phyloP scores from a whole-genome alignment of 2,113 vertebrate species.

The Paramormyrops kingsleyae region DNA sequence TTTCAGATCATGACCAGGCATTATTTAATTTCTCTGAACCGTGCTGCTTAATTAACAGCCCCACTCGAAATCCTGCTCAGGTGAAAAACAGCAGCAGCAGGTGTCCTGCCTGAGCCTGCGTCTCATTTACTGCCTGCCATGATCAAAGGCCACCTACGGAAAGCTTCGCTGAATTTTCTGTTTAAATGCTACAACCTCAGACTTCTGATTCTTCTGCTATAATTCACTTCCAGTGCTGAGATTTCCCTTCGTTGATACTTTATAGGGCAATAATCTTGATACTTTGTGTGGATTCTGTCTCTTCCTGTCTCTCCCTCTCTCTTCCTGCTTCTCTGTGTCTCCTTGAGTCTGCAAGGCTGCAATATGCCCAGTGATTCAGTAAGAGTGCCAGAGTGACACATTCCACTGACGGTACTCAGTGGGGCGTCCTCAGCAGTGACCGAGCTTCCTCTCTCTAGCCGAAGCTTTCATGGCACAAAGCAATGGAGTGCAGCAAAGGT shows the following conservation, averaged over 20 bases:
- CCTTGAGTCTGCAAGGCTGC: neutral
- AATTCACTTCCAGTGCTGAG: neutral
- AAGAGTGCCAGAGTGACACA: neutral
- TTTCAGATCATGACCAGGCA: neutral
- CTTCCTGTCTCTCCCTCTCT: neutral
- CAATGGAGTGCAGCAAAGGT: neutral
- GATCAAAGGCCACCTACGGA: neutral
- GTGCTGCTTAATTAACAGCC: neutral
- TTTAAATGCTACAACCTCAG: neutral
- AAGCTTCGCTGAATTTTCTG: neutral
- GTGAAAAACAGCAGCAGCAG: neutral
- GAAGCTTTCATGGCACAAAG: neutral
- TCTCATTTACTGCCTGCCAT: neutral
- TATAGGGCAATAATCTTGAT: neutral
- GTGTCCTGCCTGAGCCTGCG: neutral
- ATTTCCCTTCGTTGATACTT: neutral
- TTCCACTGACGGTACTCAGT: neutral
- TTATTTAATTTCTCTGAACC: neutral
- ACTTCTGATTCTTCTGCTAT: neutral
- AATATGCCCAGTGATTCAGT: neutral
- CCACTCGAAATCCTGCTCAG: neutral
- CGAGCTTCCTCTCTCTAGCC: neutral
- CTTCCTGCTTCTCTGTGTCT: neutral
- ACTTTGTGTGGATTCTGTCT: neutral
- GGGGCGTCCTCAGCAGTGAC: neutral